phyloP scores from a whole-genome alignment of 2,888 invertebrate species.

The Drosophila rubida region DNA sequence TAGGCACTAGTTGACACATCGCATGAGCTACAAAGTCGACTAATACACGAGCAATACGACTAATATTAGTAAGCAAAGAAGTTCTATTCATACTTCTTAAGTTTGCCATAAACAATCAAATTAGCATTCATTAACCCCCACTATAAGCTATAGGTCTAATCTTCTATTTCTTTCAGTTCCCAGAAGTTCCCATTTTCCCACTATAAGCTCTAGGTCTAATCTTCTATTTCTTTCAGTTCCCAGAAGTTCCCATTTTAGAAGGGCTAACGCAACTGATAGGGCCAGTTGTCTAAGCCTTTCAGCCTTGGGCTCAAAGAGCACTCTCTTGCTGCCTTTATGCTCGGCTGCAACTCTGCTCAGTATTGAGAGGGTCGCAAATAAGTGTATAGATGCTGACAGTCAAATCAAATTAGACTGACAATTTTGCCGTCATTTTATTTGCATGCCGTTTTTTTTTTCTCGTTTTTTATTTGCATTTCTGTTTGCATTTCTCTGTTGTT shows the following conservation, averaged over 20 bases:
- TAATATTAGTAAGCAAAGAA: no score
- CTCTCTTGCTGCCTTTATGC: constrained; percentile 3
- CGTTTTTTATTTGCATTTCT: constrained; percentile 8
- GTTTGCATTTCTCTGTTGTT: constrained; percentile 1
- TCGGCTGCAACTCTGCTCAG: constrained; percentile 2
- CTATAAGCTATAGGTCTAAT: no score
- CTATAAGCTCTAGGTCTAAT: no score
- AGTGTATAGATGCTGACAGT: constrained; percentile 25
- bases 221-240: not conserved
- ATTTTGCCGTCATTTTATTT: constrained; percentile 45
- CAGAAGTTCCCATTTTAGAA: no score
- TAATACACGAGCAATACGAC: no score
- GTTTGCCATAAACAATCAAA: no score
- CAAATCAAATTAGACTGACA: constrained; percentile 56
- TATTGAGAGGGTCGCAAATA: constrained; percentile 29
- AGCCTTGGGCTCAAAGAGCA: constrained; percentile 8
- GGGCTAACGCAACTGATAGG: constrained; percentile 8
- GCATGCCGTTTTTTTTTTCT: constrained; percentile 16
- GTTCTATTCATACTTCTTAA: no score
- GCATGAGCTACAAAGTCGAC: constrained; percentile 20
- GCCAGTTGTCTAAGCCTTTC: not conserved
- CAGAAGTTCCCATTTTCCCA: no score
- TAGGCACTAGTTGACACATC: not conserved
- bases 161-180: not conserved
- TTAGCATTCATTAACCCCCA: no score